Evolutionary conservation across 1,140 invertebrate genomes (phyloP).

Genomic region (Scaptomyza graminum): DNA sequence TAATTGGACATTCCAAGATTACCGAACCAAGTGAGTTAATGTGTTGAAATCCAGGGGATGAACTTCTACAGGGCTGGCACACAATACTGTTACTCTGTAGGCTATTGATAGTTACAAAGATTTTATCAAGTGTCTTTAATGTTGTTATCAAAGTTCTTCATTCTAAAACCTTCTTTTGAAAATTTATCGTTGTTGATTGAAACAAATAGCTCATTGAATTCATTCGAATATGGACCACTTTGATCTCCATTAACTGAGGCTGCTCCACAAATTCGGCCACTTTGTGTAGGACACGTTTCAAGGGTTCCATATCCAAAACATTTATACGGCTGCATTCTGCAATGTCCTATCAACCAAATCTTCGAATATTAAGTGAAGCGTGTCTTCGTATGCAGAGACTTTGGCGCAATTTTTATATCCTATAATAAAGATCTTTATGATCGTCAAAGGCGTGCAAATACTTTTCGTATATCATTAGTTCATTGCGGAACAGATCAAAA

Average conservation of each 20-base stretch:
- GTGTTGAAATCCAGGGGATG: constrained; percentile 85
- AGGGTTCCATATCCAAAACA: constrained; percentile 85
- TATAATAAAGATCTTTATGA: constrained; percentile 56
- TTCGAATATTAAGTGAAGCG: constrained; percentile 68
- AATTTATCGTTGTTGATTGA: constrained; percentile 17
- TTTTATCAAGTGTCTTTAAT: background rate
- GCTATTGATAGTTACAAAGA: constrained; percentile 29
- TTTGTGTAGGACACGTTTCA: constrained; percentile 84
- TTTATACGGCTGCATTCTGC: constrained; percentile 80
- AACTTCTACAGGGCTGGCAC: constrained; percentile 23
- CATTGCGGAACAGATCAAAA: constrained; percentile 60
- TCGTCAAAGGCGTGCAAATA: constrained; percentile 66
- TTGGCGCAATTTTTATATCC: constrained; percentile 57
- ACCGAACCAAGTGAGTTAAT: constrained; percentile 85
- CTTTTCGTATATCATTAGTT: constrained; percentile 60
- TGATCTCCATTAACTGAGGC: constrained; percentile 74
- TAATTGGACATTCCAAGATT: constrained; percentile 84
- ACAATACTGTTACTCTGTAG: constrained; percentile 58
- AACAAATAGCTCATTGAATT: constrained; percentile 58
- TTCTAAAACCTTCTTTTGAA: constrained; percentile 18
- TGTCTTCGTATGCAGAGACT: constrained; percentile 59
- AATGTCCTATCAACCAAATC: constrained; percentile 50
- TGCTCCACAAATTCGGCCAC: constrained; percentile 86
- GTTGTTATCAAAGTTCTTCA: constrained; percentile 37
- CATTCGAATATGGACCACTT: constrained; percentile 55